phyloP scores from a whole-genome alignment of 2,113 vertebrate genomes.

The Desmodus rotundus region DNA sequence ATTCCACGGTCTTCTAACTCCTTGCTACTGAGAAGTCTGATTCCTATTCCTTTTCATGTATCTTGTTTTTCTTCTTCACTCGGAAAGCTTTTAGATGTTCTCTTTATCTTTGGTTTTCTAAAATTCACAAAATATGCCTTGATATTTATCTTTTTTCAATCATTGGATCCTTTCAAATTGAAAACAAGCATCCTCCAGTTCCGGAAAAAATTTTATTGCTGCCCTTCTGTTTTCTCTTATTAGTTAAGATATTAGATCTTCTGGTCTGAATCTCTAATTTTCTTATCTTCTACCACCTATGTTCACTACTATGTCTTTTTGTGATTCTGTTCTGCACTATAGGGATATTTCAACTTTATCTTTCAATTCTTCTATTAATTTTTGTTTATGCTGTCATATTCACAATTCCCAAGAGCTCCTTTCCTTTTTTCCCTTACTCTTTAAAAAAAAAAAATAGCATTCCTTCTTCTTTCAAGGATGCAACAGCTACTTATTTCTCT shows the following conservation, averaged over 20 bases:
- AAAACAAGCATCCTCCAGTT: not conserved
- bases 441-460: not conserved
- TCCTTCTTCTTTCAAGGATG: not conserved
- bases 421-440: not conserved
- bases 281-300: not conserved
- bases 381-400: not conserved
- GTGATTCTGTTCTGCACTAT: not conserved
- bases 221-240: not conserved
- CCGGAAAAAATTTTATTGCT: not conserved
- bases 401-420: not conserved
- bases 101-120: slow-evolving; percentile 21
- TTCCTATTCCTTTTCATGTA: not conserved
- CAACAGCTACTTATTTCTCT: not conserved
- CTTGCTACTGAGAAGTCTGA: not conserved
- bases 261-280: not conserved
- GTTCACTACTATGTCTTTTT: not conserved
- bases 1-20: not conserved
- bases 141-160: not conserved
- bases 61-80: not conserved
- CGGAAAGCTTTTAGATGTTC: not conserved
- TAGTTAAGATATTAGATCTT: not conserved
- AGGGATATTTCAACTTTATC: not conserved
- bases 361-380: not conserved
- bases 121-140: not conserved
- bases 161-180: not conserved